Evolutionary conservation across 2,888 invertebrate genomes (phyloP), one percentile per base, ranked within the genome.

Genomic region (Ophioninae sp.): DNA sequence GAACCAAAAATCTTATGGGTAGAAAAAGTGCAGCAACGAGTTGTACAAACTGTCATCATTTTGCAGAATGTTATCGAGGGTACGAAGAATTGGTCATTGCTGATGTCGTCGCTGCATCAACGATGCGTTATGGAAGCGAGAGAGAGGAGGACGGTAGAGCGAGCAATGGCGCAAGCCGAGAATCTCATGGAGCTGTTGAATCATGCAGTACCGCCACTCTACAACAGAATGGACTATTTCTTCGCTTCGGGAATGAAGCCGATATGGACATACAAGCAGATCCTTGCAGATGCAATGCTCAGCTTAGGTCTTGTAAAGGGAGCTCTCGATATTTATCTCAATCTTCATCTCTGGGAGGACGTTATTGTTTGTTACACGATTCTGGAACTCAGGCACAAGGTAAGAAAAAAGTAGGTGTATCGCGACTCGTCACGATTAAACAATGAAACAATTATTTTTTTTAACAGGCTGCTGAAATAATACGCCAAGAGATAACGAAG

Each of bases 311-410:
- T 97, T 84, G 95, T 96, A 2, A 98, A 98, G 92, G 95, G 96
- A 5, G 98, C 98, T 0, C 93, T 98, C 23, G 97, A 97, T 85
- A 93, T 97, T 75, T 98, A 96, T 91, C 93, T 96, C 37, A 93
- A 95, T 69, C 93, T 99, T 37, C 95, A 97, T 87, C 93, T 97
- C 37, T 99, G 99, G 99, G 98, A 99, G 89, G 96, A 98, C 86
- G 97, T 98, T 41, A 97, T 99, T 77, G 95, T 95, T 1, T 99
- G 99, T 93, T 99, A 99, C 91, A 97, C 97, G 61, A 93, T 95
- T 84, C 93, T 99, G 84, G 96, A 98, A 87, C 93, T 98, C 87
- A 94, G 96, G 57, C 98, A 99, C 89, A 98, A 98, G 94, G 96
- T 96, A 89, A 30, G 30, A 30, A 56, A 65, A 30, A 30, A 30